A percentile compares a stretch with the other conserved stretches of the same genome.
phyloP scores from a whole-genome alignment of 1,140 invertebrate species.

The Vanessa atalanta region DNA sequence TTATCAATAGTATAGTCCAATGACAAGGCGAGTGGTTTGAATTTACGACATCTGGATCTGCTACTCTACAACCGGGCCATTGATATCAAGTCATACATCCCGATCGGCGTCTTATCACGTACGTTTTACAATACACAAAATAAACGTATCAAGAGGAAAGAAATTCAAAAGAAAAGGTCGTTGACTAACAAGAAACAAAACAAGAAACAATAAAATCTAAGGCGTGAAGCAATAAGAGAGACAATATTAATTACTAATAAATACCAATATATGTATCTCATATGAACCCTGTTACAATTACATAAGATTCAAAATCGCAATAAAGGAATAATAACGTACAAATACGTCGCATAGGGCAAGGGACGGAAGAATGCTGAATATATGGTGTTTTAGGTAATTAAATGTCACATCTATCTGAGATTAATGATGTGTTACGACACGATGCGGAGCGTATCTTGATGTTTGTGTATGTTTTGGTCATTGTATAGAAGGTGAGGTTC shows the following conservation, averaged over 20 bases:
- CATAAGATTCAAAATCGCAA: conserved; percentile 36
- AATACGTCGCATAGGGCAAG: conserved; percentile 55
- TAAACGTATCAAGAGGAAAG: too few relatives aligned
- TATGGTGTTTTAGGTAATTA: conserved; percentile 80
- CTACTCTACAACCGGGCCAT: too few relatives aligned
- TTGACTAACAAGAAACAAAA: conserved; percentile 8
- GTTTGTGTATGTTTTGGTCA: conserved; percentile 11
- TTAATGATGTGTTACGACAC: conserved; percentile 77
- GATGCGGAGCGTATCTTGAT: conserved; percentile 24
- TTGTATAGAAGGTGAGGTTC: too few relatives aligned
- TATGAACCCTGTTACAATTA: conserved; percentile 28
- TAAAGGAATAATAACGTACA: conserved; percentile 36
- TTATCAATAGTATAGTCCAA: too few relatives aligned
- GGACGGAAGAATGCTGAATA: conserved; percentile 76
- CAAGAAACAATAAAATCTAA: conserved; percentile 75
- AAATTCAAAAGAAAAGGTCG: neutral
- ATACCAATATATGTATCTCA: conserved; percentile 27
- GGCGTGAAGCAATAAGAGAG: conserved; percentile 78
- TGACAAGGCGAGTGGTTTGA: too few relatives aligned
- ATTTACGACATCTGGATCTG: too few relatives aligned
- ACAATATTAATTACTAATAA: conserved; percentile 72
- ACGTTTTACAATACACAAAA: too few relatives aligned
- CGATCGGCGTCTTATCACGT: too few relatives aligned
- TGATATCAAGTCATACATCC: too few relatives aligned
- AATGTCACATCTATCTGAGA: conserved; percentile 79